These are phyloP conservation scores for Montipora sp. DNA, from an alignment of 64 coral and sea anemone species.

Conservation along the genomic window DNA sequence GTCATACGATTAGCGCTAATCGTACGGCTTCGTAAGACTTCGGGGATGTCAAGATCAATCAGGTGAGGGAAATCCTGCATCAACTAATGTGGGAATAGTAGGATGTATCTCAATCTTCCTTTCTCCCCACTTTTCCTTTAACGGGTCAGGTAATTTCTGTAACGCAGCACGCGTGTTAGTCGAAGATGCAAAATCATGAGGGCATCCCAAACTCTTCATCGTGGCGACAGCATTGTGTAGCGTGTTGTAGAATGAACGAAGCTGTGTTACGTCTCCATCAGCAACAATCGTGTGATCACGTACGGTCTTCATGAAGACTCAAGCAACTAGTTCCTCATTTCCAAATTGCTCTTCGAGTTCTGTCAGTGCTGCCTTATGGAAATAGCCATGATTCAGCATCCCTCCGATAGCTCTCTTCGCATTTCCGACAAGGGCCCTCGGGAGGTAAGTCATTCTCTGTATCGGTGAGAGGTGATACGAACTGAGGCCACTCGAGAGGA, in stretches of 20 bases:
- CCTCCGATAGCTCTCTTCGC: slow-evolving; percentile 62
- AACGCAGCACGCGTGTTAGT: slow-evolving; percentile 47
- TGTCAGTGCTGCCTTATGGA: slow-evolving; percentile 58
- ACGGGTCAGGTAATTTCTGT: slow-evolving; percentile 58
- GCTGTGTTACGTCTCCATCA: too few relatives aligned
- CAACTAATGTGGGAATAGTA: neutral
- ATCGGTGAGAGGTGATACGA: slow-evolving; percentile 63
- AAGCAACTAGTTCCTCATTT: too few relatives aligned
- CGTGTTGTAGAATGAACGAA: too few relatives aligned
- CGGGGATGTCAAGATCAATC: slow-evolving; percentile 1
- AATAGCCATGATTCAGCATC: slow-evolving; percentile 67
- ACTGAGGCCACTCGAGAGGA: slow-evolving; percentile 66
- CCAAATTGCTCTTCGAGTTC: slow-evolving; percentile 71
- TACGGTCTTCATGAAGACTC: too few relatives aligned
- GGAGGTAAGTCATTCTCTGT: slow-evolving; percentile 54
- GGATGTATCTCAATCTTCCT: slow-evolving; percentile 34
- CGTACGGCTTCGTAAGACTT: slow-evolving; percentile 51
- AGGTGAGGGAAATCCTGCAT: slow-evolving; percentile 61
- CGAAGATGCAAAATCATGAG: slow-evolving; percentile 56
- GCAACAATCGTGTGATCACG: too few relatives aligned
- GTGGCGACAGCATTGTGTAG: slow-evolving; percentile 38
- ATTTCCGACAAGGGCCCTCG: slow-evolving; percentile 32
- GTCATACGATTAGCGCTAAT: neutral
- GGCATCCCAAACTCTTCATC: slow-evolving; percentile 48
- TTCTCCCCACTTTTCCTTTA: slow-evolving; percentile 69